Evolutionary conservation across 2,797 vertebrate species (phyloP).

Genomic region (Aselliscus stoliczkanus): DNA sequence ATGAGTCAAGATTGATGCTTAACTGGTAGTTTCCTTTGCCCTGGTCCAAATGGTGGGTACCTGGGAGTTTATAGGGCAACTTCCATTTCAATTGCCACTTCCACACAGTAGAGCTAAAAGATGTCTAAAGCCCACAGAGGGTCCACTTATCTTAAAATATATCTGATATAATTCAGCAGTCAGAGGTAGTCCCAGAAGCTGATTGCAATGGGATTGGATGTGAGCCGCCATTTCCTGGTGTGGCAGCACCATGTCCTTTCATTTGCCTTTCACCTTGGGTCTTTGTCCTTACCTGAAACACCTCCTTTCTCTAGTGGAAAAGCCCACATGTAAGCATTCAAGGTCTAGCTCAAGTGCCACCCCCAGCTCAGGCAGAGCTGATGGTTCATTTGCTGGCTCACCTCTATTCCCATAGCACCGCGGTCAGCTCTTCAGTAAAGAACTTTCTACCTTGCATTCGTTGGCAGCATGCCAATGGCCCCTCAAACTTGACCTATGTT

Average conservation of each 20-base stretch:
- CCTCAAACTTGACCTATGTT: neutral
- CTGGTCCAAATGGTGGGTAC: neutral
- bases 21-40: neutral
- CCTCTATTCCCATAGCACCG: neutral
- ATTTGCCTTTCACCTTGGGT: neutral
- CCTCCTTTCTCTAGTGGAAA: neutral
- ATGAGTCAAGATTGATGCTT: neutral
- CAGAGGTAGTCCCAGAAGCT: neutral
- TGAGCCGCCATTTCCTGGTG: neutral
- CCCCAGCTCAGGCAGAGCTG: neutral
- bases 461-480: neutral
- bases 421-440: neutral
- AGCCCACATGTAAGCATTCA: neutral
- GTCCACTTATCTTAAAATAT: neutral
- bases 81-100: neutral
- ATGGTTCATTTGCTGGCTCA: fast-evolving
- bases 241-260: neutral
- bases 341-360: neutral
- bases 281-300: neutral
- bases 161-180: neutral
- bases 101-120: neutral
- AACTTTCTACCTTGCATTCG: neutral
- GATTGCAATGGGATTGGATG: neutral
- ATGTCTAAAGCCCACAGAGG: neutral
- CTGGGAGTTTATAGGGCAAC: neutral